Evolutionary conservation across 2,797 vertebrate genomes (phyloP), one percentile per base, ranked within the genome.

Genomic region (Parauchenoglanis punctatus): DNA sequence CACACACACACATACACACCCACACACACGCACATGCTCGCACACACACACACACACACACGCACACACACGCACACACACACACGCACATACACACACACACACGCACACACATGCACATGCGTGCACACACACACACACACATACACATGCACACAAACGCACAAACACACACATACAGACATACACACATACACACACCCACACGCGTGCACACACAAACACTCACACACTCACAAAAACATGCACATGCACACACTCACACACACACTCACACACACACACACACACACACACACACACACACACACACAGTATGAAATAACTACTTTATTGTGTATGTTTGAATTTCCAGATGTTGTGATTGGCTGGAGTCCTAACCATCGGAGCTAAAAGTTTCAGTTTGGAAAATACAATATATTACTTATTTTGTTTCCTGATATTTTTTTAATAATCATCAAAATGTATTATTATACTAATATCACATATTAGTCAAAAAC

Each of bases 141-240:
- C 25, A 65, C 63, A 58, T 10, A 18, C 52, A 54, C 52, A 54
- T 12, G 18, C 17, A 58, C 17, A 58, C 2, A n/a, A 2, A 63
- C 11, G 3, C 2, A 65, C 25, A 28, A 2, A 25, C 59, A 65
- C 63, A 65, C 25, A 65, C 63, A 65, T 7, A 25, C 59, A 61
- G 3, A 46, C 46, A 46, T 7, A 46, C 46, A 65, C n/a, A 65
- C 25, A 25, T 23, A 61, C 46, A 46, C 46, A 46, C 46, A 46
- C 7, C 3, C 46, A 46, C 46, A 46, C 46, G 7, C 46, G 7
- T 46, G 46, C 46, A 77, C 72, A 52, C 73, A 73, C 70, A 61
- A 70, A 63, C 84, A 65, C 72, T 65, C 84, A 54, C 72, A 73
- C 68, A 59, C 83, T 61, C 84, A 65, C 72, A 76, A 72, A 52